These are phyloP conservation scores for Thamnophis elegans DNA, from an alignment of 2,797 vertebrate species.

Conservation along the genomic window DNA sequence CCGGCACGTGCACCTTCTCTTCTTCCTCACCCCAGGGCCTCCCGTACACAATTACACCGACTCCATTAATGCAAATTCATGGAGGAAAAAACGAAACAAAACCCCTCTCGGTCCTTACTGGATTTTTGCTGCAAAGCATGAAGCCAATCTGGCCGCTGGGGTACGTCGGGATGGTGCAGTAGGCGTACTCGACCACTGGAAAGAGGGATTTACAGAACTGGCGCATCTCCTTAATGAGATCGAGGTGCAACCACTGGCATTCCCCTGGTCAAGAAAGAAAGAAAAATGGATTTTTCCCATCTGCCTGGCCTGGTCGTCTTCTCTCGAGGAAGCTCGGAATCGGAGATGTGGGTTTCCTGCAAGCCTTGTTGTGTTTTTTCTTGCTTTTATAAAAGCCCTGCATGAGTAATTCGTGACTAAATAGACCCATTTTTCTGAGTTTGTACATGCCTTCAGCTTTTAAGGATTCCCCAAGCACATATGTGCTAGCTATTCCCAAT, in stretches of 20 bases:
- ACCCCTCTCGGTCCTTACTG: constrained; percentile 73
- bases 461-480: neutral
- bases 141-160: constrained; percentile 98
- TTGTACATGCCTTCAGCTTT: neutral
- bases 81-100: fast-evolving
- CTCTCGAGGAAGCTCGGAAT: neutral
- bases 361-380: neutral
- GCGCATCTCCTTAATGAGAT: constrained; percentile 96
- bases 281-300: fast-evolving
- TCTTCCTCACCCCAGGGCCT: neutral
- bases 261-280: constrained; percentile 76
- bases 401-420: neutral
- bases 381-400: neutral
- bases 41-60: neutral
- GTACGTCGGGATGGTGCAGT: constrained; percentile 96
- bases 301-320: too few relatives aligned
- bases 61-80: neutral
- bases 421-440: neutral
- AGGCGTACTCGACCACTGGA: constrained; percentile 93
- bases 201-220: constrained; percentile 95
- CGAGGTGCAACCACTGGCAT: constrained; percentile 97
- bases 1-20: neutral
- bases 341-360: neutral
- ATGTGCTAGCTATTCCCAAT: too few relatives aligned
- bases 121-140: constrained; percentile 97